phyloP scores from a whole-genome alignment of 2,797 vertebrate genomes.

The Diplodus puntazzo region DNA sequence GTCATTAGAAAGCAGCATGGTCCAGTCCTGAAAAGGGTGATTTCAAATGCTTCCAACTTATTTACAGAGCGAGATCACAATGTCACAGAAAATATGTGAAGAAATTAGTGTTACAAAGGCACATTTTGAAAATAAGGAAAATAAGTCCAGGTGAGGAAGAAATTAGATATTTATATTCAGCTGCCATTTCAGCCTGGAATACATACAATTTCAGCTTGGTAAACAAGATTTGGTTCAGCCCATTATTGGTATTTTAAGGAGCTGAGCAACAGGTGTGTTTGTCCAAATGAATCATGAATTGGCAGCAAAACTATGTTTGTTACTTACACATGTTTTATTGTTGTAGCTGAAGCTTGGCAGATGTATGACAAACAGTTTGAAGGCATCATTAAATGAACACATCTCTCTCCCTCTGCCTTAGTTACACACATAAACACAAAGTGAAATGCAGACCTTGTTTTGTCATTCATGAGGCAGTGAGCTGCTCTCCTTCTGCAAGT shows the following conservation, averaged over 20 bases:
- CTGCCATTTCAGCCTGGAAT: conserved; percentile 11
- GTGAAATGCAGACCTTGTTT: conserved; percentile 25
- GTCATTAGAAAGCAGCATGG: conserved; percentile 7
- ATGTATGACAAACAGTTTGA: conserved; percentile 42
- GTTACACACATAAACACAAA: conserved; percentile 3
- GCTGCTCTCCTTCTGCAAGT: not conserved
- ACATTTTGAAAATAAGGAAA: not conserved
- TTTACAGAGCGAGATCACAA: not conserved
- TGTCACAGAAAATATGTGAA: not conserved
- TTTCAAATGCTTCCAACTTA: not conserved
- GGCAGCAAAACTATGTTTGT: conserved; percentile 22
- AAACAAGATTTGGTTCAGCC: conserved; percentile 41
- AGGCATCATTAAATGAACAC: conserved; percentile 36
- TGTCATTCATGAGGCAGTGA: conserved; percentile 24
- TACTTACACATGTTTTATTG: conserved; percentile 24
- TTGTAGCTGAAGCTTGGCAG: conserved; percentile 12
- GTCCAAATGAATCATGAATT: conserved; percentile 46
- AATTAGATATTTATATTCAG: conserved; percentile 45
- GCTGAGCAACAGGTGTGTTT: conserved; percentile 47
- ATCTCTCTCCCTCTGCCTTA: not conserved
- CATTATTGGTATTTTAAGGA: conserved; percentile 48
- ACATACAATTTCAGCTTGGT: conserved; percentile 37
- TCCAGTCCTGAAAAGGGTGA: not conserved
- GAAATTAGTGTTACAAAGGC: not conserved
- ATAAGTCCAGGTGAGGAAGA: not conserved